These are phyloP conservation scores for Rousettus madagascariensis DNA, from an alignment of 2,797 vertebrate species.

Conservation along the genomic window DNA sequence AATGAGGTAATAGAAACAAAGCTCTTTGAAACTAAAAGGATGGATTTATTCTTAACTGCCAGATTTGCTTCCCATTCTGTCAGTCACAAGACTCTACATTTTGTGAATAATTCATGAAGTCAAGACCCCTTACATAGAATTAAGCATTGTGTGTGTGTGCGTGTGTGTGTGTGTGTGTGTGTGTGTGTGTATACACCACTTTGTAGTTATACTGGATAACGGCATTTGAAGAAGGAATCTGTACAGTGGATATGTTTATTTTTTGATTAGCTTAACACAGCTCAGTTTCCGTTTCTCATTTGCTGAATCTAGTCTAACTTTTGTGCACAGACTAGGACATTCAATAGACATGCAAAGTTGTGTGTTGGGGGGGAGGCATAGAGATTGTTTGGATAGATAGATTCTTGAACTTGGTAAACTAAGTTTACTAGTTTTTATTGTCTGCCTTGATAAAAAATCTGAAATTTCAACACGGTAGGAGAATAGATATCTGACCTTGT, in stretches of 20 bases:
- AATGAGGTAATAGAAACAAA: neutral
- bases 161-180: no score
- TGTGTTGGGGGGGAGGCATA: neutral
- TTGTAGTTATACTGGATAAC: neutral
- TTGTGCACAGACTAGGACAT: neutral
- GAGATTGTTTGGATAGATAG: neutral
- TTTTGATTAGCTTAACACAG: neutral
- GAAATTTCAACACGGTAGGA: conserved; percentile 21
- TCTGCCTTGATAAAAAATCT: conserved; percentile 16
- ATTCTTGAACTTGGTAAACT: neutral
- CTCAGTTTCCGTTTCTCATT: neutral
- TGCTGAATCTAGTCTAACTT: neutral
- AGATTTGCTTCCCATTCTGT: neutral
- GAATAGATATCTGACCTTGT: neutral
- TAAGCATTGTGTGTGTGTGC: neutral
- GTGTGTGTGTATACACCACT: neutral
- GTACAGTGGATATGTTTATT: neutral
- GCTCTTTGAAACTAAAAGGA: neutral
- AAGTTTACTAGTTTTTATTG: neutral
- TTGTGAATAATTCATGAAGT: neutral
- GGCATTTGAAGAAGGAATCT: neutral
- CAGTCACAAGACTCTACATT: neutral
- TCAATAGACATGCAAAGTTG: neutral
- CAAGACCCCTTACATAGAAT: neutral
- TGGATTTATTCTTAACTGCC: neutral